Conservation (phyloP, 2,888 invertebrate genomes). For the Elysia crispata region DNA sequence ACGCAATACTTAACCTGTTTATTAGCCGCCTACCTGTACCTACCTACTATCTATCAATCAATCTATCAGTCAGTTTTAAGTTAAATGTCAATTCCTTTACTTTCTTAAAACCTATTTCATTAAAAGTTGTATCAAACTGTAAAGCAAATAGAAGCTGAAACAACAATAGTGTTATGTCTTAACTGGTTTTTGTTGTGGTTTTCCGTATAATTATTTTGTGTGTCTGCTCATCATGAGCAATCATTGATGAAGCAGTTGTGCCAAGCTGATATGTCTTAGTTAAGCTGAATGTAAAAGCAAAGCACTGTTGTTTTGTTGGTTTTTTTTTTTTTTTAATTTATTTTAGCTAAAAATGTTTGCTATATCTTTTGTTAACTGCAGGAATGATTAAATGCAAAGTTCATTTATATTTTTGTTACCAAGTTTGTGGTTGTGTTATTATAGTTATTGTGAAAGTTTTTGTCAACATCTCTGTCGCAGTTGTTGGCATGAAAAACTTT, state of each 20-base stretch:
- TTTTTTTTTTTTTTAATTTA: background rate
- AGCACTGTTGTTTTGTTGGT: background rate
- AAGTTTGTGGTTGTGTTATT: background rate
- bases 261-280: background rate
- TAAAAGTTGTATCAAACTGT: background rate
- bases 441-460: too few relatives aligned
- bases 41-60: background rate
- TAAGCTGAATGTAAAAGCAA: background rate
- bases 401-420: constrained; percentile 12
- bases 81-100: background rate
- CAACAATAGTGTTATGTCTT: constrained; percentile 7
- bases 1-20: constrained; percentile 27
- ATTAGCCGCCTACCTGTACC: background rate
- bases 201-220: background rate
- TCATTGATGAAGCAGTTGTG: background rate
- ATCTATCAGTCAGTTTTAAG: background rate
- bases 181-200: background rate
- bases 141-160: background rate
- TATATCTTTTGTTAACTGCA: background rate
- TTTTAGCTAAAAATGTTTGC: background rate
- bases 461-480: too few relatives aligned
- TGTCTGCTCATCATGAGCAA: background rate
- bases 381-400: background rate
- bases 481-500: too few relatives aligned
- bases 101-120: too few relatives aligned